Evolutionary conservation across 1,140 invertebrate species (phyloP).

Genomic region (Brachionus plicatilis): DNA sequence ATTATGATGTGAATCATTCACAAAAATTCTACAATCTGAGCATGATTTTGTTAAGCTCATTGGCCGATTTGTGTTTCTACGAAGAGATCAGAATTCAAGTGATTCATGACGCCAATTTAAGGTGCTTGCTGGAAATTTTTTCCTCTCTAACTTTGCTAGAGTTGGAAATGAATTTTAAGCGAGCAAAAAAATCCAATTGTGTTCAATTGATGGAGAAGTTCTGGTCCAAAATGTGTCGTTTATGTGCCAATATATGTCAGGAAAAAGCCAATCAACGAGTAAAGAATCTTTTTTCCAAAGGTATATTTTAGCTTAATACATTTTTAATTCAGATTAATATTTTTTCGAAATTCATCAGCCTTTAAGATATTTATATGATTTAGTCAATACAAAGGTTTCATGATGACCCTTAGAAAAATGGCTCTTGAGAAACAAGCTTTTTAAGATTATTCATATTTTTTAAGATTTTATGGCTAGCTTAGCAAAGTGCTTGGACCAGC

Average conservation of each 20-base stretch:
- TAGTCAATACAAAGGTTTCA: background rate
- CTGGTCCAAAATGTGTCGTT: conserved; percentile 39
- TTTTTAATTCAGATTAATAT: background rate
- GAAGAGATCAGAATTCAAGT: conserved; percentile 34
- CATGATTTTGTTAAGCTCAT: conserved; percentile 10
- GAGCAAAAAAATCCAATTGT: background rate
- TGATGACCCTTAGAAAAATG: background rate
- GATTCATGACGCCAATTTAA: conserved; percentile 33
- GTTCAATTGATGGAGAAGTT: conserved; percentile 29
- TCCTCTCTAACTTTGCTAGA: background rate
- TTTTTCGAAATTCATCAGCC: conserved; percentile 14
- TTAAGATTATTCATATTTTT: background rate
- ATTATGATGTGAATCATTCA: background rate
- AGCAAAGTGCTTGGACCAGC: background rate
- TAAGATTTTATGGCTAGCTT: conserved; percentile 25
- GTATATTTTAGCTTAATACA: background rate
- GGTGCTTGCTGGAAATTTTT: background rate
- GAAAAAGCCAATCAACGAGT: conserved; percentile 5
- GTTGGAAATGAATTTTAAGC: conserved; percentile 1
- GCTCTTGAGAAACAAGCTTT: background rate
- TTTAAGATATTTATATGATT: background rate
- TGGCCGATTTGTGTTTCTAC: conserved; percentile 38
- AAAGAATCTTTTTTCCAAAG: background rate
- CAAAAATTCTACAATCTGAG: background rate
- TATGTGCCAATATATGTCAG: conserved; percentile 22